Base-by-base conservation (phyloP, 2,113 vertebrate species). In the Oplegnathus fasciatus region DNA sequence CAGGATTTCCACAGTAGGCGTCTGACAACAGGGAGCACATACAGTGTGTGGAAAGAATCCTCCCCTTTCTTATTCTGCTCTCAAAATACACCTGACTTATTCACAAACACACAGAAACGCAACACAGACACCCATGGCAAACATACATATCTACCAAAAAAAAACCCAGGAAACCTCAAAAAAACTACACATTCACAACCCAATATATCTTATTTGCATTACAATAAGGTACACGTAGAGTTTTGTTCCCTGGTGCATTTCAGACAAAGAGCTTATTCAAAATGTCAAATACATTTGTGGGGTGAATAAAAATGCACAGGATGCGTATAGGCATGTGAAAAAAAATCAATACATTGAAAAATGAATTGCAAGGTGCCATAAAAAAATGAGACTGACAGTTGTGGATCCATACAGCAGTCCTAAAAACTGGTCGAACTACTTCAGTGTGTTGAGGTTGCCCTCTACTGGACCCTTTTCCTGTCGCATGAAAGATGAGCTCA, bases 371-470 rank as follows among this genome's bases (percentile, higher is more conserved):
- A 32, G 48, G 1, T 55, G 46, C 1, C 34, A 55, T 4, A 58
- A 1, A 34, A 50, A 60, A 30, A 4, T 18, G 34, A 72, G 17
- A 37, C 50, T 32, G 52, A 61, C 42, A n/a, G 2, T 55, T 15
- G 22, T 14, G 6, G 40, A 60, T 44, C 55, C 20, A 57, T 15
- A 8, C 7, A 40, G 55, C 34, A 37, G 52, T 5, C 26, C 1
- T 18, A 15, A 9, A 34, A 18, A 54, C 18, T 11, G n/a, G 8
- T 2, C 6, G 24, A 55, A 13, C 1, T 14, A 6, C 14, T 73
- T 75, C 24, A 58, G 18, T 88, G 90, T 73, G 90, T 75, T 68
- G 68, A 91, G 79, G 88, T 82, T 87, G 90, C 95, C 91, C 94
- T 89, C 95, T 95, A 73, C 82, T 93, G 95, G 92, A 14, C 11